Evolutionary conservation across 2,113 vertebrate genomes (phyloP), one percentile per base, ranked within the genome.

Genomic region (Pterocles gutturalis): DNA sequence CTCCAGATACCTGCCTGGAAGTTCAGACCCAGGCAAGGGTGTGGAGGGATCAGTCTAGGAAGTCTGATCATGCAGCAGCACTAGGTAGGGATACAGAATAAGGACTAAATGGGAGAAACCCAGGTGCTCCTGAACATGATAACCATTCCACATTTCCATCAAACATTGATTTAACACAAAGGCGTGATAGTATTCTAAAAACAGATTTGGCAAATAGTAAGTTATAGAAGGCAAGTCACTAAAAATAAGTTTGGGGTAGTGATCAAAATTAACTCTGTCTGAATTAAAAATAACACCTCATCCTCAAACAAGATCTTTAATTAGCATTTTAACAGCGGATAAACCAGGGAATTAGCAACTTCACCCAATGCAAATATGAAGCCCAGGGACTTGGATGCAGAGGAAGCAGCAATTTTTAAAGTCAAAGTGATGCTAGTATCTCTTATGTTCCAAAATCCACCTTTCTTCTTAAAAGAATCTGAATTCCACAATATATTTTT

Each of bases 41-140:
- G 14, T 8, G 36, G 26, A 70, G 4, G 8, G 24, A 69, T 26
- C 0, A 0, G 0, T 64, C 34, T 8, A 43, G 84, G 22, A 17
- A 72, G 76, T 61, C 4, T 43, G 62, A 33, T 24, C 49, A 13
- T 1, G 28, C 15, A 10, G 28, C 31, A 83, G 58, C 33, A 45
- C 19, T 17, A 60, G 29, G 51, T 6, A 84, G n/a, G 55, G 2
- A 7, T 34, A 31, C 0, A 51, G 48, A 51, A 7, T 3, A 64
- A 71, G 18, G 24, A 67, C 73, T 2, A 72, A 57, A 46, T 3
- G 11, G 46, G 29, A 64, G 46, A 71, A 62, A 3, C 8, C 9
- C 76, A 72, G 10, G 46, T 24, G 17, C 38, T 90, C 17, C 29
- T 55, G 61, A 38, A 45, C 6, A 1, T 0, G 28, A 13, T 15